These are phyloP conservation scores for Machimus atricapillus DNA, from an alignment of 2,888 invertebrate genomes.

Conservation along the genomic window DNA sequence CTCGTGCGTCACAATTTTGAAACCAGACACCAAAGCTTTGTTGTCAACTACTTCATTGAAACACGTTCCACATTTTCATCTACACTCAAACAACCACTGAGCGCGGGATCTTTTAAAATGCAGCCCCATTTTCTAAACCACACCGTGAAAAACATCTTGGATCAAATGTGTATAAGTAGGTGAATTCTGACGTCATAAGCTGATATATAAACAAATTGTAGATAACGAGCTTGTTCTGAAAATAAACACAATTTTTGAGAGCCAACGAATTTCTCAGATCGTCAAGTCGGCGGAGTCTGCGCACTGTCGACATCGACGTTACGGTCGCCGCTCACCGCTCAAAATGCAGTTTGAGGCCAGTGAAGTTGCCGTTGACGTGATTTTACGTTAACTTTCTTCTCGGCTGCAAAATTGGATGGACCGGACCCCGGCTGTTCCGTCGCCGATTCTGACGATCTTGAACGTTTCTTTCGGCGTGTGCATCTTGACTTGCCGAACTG, in stretches of 20 bases:
- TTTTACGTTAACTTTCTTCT: conserved; percentile 6
- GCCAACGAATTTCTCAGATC: neutral
- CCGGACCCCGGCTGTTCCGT: neutral
- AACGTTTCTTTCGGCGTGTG: neutral
- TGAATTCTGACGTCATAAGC: neutral
- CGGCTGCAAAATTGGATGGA: conserved; percentile 5
- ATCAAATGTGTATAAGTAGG: conserved; percentile 24
- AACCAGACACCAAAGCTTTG: neutral
- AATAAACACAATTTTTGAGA: neutral
- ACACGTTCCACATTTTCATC: neutral
- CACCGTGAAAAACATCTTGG: neutral
- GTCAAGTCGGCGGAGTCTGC: neutral
- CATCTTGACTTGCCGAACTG: conserved; percentile 15
- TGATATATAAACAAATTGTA: conserved; percentile 1
- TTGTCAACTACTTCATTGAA: neutral
- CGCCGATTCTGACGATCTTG: neutral
- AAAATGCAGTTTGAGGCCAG: neutral
- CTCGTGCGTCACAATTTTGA: neutral
- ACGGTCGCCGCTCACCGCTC: neutral
- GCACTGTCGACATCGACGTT: neutral
- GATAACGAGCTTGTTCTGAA: neutral
- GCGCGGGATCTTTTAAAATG: neutral
- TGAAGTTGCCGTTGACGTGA: neutral
- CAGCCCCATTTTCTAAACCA: neutral
- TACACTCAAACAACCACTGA: neutral